These are phyloP conservation scores for Archivesica marissinica DNA, from an alignment of 1,140 invertebrate genomes.

Conservation along the genomic window DNA sequence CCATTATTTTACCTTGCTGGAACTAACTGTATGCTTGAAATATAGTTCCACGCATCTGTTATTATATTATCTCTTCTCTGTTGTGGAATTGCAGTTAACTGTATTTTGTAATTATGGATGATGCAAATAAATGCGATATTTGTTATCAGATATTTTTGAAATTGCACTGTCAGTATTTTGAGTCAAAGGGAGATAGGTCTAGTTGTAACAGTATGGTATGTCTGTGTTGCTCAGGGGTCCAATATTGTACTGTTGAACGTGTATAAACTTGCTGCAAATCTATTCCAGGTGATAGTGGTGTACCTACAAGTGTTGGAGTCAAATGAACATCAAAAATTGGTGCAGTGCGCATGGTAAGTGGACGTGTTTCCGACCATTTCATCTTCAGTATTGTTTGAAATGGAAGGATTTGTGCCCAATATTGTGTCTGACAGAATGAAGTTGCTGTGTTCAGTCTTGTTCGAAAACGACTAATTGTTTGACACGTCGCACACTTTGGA, in stretches of 20 bases:
- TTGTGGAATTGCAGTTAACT: too few species aligned
- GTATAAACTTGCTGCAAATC: slow-evolving; percentile 44
- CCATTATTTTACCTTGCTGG: too few species aligned
- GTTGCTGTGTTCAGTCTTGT: neutral
- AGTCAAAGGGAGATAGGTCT: too few species aligned
- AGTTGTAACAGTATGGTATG: slow-evolving; percentile 12
- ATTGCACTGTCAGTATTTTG: too few species aligned
- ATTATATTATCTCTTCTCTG: too few species aligned
- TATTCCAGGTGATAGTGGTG: slow-evolving; percentile 93
- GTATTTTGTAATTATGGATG: too few species aligned
- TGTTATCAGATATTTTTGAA: too few species aligned
- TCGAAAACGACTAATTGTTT: too few species aligned
- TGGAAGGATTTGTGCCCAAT: neutral
- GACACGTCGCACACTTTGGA: neutral
- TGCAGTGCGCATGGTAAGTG: slow-evolving; percentile 96
- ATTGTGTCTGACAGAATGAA: neutral
- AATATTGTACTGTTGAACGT: neutral
- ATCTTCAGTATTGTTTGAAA: neutral
- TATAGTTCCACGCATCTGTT: too few species aligned
- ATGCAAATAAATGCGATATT: too few species aligned
- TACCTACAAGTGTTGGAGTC: slow-evolving; percentile 95
- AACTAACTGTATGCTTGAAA: too few species aligned
- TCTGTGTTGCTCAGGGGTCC: neutral
- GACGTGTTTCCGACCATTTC: slow-evolving; percentile 9
- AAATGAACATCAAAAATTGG: slow-evolving; percentile 92